phyloP scores from a whole-genome alignment of 2,113 vertebrate genomes.

The Sebastes fasciatus region DNA sequence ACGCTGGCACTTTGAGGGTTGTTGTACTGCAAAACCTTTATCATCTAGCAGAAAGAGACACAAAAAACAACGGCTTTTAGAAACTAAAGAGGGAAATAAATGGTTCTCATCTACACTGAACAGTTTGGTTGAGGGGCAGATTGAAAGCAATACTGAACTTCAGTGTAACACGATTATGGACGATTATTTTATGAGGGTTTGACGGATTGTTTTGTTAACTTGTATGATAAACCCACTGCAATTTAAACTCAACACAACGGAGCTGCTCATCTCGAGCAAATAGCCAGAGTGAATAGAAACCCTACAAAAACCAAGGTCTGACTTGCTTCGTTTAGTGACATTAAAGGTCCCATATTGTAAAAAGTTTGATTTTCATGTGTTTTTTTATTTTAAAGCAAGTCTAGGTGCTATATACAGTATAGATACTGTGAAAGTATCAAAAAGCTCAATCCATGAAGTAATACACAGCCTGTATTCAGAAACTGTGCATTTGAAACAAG shows the following conservation, averaged over 20 bases:
- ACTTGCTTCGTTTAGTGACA: neutral
- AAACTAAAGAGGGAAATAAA: slow-evolving; percentile 62
- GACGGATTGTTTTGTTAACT: slow-evolving; percentile 5
- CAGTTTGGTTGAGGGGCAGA: neutral
- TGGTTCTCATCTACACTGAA: slow-evolving; percentile 31
- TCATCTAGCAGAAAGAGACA: slow-evolving; percentile 85
- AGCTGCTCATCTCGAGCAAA: neutral
- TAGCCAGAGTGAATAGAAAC: neutral
- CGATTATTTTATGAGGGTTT: neutral
- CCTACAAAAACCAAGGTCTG: neutral
- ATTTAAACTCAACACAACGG: neutral
- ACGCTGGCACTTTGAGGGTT: slow-evolving; percentile 84
- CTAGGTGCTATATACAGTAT: too few relatives aligned
- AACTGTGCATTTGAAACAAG: too few relatives aligned
- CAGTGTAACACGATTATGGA: neutral
- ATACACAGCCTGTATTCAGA: too few relatives aligned
- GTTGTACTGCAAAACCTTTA: slow-evolving; percentile 89
- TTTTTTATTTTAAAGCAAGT: too few relatives aligned
- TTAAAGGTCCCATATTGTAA: neutral
- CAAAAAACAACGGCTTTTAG: slow-evolving; percentile 73
- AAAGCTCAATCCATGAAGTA: too few relatives aligned
- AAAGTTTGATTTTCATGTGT: too few relatives aligned
- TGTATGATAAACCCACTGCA: slow-evolving; percentile 8
- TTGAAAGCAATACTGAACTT: slow-evolving; percentile 21
- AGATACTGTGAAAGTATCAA: too few relatives aligned